phyloP scores from a whole-genome alignment of 2,113 vertebrate genomes.

The Catagonus wagneri region DNA sequence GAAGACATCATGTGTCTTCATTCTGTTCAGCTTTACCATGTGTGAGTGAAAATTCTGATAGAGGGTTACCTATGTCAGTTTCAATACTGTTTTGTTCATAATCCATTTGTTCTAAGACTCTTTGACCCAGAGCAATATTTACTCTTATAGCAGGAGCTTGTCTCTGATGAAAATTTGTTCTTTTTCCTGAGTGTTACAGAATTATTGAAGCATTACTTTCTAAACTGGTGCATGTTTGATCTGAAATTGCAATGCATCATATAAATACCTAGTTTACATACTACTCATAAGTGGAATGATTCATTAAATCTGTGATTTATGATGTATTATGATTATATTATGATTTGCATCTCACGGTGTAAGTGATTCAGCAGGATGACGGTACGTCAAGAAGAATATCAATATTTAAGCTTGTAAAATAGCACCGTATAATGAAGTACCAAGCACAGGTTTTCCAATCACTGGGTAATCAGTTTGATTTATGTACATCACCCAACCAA shows the following conservation, averaged over 20 bases:
- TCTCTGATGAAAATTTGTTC: background rate
- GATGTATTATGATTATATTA: too few species aligned
- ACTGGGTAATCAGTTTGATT: background rate
- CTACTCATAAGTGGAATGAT: background rate
- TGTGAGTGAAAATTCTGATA: background rate
- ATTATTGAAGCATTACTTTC: background rate
- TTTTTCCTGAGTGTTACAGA: background rate
- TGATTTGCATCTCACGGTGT: background rate
- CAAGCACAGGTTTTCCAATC: background rate
- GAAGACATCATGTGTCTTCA: background rate
- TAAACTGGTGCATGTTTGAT: background rate
- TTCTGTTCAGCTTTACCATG: background rate
- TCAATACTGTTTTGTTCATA: background rate
- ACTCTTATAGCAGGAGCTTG: background rate
- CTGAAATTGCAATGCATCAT: constrained; percentile 7
- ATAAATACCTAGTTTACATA: background rate
- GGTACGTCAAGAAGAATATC: background rate
- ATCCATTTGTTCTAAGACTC: background rate
- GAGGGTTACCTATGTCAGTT: background rate
- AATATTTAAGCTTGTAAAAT: background rate
- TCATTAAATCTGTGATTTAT: background rate
- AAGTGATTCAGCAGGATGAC: background rate
- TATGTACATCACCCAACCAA: background rate
- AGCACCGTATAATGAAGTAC: background rate
- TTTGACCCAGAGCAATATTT: background rate